These are phyloP conservation scores for Caenorhabditis latens DNA, from an alignment of 1,140 invertebrate species.

Conservation along the genomic window DNA sequence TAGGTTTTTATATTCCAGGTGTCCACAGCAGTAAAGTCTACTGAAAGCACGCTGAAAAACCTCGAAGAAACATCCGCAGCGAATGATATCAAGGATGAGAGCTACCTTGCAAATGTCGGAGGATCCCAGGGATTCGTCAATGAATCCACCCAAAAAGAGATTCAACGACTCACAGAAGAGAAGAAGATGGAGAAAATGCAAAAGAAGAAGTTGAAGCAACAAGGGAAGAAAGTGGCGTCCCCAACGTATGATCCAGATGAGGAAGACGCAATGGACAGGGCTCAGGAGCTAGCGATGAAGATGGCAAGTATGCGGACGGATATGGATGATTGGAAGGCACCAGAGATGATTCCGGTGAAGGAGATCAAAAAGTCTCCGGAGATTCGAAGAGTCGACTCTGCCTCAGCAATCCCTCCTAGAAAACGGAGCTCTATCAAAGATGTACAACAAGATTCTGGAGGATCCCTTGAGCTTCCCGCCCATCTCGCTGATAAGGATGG, in stretches of 20 bases:
- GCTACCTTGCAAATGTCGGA: constrained; percentile 71
- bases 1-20: constrained; percentile 55
- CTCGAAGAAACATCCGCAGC: constrained; percentile 72
- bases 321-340: constrained; percentile 57
- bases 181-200: constrained; percentile 73
- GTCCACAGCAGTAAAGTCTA: constrained; percentile 69
- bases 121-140: constrained; percentile 70
- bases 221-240: constrained; percentile 63
- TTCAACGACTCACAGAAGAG: constrained; percentile 70
- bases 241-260: constrained; percentile 72
- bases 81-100: constrained; percentile 74
- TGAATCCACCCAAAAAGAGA: constrained; percentile 68
- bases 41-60: constrained; percentile 69
- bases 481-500: constrained; percentile 26
- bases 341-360: constrained; percentile 25
- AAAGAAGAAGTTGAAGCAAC: constrained; percentile 72
- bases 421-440: constrained; percentile 64
- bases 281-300: constrained; percentile 73
- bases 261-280: constrained; percentile 74
- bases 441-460: constrained; percentile 62
- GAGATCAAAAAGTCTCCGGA: constrained; percentile 47
- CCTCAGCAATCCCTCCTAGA: constrained; percentile 61
- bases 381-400: constrained; percentile 57
- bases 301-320: constrained; percentile 68
- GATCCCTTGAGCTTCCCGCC: constrained; percentile 58